phyloP scores from a whole-genome alignment of 2,113 vertebrate genomes.

The Pelecanoides urinatrix region DNA sequence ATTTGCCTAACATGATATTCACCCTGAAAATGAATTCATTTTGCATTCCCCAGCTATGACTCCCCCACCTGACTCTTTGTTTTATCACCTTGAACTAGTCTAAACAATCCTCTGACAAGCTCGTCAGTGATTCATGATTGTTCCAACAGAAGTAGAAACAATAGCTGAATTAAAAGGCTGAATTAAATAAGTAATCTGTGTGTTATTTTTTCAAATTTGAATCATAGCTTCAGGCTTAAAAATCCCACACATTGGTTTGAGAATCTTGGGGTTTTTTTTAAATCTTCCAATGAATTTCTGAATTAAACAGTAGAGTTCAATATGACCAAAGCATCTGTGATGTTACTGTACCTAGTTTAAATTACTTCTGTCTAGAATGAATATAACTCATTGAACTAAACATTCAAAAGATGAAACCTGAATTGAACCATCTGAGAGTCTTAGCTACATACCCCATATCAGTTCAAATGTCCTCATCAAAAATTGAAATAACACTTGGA shows the following conservation, averaged over 20 bases:
- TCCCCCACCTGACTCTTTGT: neutral
- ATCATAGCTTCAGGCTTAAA: neutral
- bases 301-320: neutral
- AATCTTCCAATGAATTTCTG: neutral
- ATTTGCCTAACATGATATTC: neutral
- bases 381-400: neutral
- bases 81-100: slow-evolving; percentile 22
- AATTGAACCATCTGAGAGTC: neutral
- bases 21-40: neutral
- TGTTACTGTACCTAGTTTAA: neutral
- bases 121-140: slow-evolving; percentile 29
- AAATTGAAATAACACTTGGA: neutral
- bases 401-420: neutral
- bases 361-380: neutral
- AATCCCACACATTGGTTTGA: neutral
- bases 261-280: neutral
- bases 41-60: neutral
- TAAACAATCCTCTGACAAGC: slow-evolving; percentile 25
- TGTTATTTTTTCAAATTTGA: neutral
- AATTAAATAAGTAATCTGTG: neutral
- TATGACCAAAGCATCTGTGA: neutral
- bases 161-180: neutral
- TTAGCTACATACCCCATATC: neutral
- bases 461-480: neutral
- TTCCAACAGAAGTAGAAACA: neutral